Percentiles rank a stretch among this genome's conserved stretches.
Evolutionary conservation across 2,888 invertebrate genomes (phyloP).

Genomic region (Nephrocerus scutellatus): DNA sequence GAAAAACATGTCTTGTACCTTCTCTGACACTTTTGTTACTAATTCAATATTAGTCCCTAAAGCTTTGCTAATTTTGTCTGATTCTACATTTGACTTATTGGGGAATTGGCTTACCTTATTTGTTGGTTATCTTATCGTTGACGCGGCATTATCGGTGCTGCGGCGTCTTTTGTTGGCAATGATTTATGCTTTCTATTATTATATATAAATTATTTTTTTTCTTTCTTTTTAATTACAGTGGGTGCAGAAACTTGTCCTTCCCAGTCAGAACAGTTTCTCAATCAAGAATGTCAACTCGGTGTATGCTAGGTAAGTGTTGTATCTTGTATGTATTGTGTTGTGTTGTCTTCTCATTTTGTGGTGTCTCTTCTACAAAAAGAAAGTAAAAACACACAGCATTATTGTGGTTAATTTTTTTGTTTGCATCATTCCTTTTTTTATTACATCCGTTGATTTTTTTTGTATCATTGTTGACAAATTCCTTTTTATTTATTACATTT

Average conservation of each 20-base stretch:
- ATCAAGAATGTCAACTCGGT: constrained; percentile 50
- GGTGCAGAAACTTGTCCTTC: constrained; percentile 54
- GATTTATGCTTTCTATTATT: background rate
- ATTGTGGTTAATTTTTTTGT: too few species aligned
- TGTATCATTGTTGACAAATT: constrained; percentile 15
- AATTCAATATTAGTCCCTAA: too few species aligned
- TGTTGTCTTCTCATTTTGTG: too few species aligned
- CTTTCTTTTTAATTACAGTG: constrained; percentile 43
- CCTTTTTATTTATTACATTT: constrained; percentile 9
- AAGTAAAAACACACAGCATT: too few species aligned
- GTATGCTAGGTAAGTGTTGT: constrained; percentile 54
- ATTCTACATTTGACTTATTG: too few species aligned
- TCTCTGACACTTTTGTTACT: too few species aligned
- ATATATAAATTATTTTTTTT: constrained; percentile 13
- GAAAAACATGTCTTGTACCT: too few species aligned
- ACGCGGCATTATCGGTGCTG: background rate
- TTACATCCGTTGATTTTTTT: background rate
- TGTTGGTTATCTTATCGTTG: too few species aligned
- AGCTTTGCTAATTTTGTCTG: too few species aligned
- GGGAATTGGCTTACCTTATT: too few species aligned
- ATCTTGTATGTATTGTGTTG: background rate
- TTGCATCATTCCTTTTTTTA: too few species aligned
- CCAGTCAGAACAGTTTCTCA: constrained; percentile 51
- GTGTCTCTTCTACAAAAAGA: too few species aligned
- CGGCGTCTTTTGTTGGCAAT: constrained; percentile 2